phyloP scores from a whole-genome alignment of 1,140 invertebrate species.

The Lucilia sericata region DNA sequence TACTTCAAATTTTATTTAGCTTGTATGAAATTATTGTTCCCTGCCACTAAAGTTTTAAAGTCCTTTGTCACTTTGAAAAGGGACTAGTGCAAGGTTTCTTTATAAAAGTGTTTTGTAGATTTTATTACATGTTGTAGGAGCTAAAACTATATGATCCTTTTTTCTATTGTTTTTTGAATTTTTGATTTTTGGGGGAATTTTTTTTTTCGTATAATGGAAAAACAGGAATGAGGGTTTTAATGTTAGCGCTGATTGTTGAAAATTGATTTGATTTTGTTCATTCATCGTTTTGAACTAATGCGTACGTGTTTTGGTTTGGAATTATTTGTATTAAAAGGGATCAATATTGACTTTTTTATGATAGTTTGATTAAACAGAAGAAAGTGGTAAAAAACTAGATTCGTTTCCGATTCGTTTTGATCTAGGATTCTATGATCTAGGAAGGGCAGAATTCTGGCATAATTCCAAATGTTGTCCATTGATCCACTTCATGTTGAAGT shows the following conservation, averaged over 20 bases:
- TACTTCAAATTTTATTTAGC: neutral
- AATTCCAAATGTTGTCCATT: too few species aligned
- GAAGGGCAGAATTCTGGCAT: too few species aligned
- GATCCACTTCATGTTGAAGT: too few species aligned
- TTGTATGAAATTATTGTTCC: conserved; percentile 22
- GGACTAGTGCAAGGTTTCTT: neutral
- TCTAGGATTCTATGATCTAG: too few species aligned
- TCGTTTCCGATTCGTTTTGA: too few species aligned
- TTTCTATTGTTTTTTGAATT: neutral
- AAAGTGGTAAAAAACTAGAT: neutral
- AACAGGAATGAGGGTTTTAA: too few species aligned
- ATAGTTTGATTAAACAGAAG: neutral
- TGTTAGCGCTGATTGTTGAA: too few species aligned
- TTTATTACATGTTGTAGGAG: conserved; percentile 13
- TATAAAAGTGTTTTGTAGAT: neutral
- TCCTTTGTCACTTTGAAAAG: conserved; percentile 31
- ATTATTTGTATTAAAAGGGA: neutral
- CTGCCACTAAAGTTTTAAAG: conserved; percentile 25
- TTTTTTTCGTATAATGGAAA: neutral
- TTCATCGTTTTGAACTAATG: neutral
- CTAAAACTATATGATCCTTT: neutral
- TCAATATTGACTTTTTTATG: neutral
- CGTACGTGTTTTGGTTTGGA: neutral
- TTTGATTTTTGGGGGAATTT: neutral
- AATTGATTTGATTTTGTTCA: neutral